Conservation (phyloP, 2,797 vertebrate species). For the Pangasius djambal region DNA sequence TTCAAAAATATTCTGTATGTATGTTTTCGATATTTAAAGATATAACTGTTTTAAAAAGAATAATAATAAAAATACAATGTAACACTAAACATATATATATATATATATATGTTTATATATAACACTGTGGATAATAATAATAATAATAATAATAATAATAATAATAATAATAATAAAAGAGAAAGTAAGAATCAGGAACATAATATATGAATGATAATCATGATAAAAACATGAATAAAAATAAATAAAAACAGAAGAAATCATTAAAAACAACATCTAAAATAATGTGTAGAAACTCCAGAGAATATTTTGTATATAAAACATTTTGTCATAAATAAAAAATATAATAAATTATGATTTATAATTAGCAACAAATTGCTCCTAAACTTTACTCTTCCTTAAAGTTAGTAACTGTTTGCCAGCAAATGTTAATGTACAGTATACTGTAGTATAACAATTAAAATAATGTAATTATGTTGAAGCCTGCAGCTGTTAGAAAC, state of each 20-base stretch:
- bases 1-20: no score
- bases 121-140: not conserved
- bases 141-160: not conserved
- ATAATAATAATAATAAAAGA: not conserved
- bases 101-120: no score
- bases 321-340: not conserved
- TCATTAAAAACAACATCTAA: not conserved
- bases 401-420: not conserved
- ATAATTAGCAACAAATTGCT: not conserved
- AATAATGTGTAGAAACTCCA: not conserved
- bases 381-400: not conserved
- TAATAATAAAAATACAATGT: no score
- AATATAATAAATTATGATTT: not conserved
- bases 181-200: not conserved
- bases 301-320: not conserved
- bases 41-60: no score
- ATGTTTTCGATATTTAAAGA: no score
- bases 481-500: not conserved
- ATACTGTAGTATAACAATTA: not conserved
- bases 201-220: not conserved
- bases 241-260: not conserved
- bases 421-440: not conserved
- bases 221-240: not conserved
- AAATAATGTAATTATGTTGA: not conserved
- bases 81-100: no score